Evolutionary conservation across 2,888 invertebrate species (phyloP).

Genomic region (Oconnorella tubifera): DNA sequence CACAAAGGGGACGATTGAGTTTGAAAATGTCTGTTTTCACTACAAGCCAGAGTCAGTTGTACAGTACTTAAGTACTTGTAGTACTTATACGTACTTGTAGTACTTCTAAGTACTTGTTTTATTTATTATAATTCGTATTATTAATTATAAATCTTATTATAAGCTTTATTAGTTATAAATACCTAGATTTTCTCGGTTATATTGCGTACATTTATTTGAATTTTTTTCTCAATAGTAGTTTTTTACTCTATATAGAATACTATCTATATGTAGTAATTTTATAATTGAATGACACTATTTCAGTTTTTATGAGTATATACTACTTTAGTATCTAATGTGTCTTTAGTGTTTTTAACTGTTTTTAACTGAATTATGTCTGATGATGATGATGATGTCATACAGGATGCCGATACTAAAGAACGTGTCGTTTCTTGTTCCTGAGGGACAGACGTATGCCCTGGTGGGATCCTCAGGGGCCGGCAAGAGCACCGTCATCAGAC

Average conservation of each 20-base stretch:
- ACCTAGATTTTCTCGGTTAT: too few relatives aligned
- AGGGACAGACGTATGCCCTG: slow-evolving; percentile 52
- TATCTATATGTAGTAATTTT: not conserved
- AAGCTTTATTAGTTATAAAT: too few relatives aligned
- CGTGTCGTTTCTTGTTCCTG: slow-evolving; percentile 48
- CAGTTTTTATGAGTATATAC: too few relatives aligned
- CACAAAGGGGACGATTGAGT: slow-evolving; percentile 70
- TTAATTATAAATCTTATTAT: too few relatives aligned
- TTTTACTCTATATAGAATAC: not conserved
- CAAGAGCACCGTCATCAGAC: slow-evolving; percentile 58
- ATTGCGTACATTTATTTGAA: not conserved
- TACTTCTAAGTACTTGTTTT: too few relatives aligned
- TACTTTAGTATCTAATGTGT: too few relatives aligned
- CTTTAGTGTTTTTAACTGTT: too few relatives aligned
- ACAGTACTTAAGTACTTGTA: not conserved
- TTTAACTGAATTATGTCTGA: too few relatives aligned
- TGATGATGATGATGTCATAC: too few relatives aligned
- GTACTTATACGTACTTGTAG: not conserved
- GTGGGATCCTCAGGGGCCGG: slow-evolving; percentile 45
- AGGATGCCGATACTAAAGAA: slow-evolving; percentile 50
- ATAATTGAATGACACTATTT: not conserved
- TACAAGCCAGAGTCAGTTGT: slow-evolving; percentile 61
- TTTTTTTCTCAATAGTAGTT: not conserved
- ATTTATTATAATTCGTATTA: too few relatives aligned
- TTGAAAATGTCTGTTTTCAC: slow-evolving; percentile 82